These are phyloP conservation scores for Tragelaphus oryx DNA, from an alignment of 2,797 vertebrate genomes.

Conservation along the genomic window DNA sequence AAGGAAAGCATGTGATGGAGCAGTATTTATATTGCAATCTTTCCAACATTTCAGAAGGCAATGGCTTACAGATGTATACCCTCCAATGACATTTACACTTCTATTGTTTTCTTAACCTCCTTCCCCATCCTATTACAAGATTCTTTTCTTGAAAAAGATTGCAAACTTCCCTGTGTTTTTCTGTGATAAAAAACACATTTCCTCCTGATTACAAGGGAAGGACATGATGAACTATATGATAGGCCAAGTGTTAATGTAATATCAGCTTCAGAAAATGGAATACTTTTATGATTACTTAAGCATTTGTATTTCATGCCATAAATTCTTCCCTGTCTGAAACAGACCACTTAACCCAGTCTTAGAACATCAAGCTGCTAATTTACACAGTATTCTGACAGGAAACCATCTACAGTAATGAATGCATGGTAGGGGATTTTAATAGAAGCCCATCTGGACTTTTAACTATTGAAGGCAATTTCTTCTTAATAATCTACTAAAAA, in stretches of 20 bases:
- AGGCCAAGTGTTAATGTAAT: conserved; percentile 57
- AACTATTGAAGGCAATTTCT: conserved; percentile 42
- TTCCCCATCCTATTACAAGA: conserved; percentile 72
- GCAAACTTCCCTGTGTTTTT: conserved; percentile 42
- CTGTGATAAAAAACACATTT: conserved; percentile 72
- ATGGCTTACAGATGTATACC: conserved; percentile 83
- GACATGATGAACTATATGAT: conserved; percentile 43
- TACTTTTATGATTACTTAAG: conserved; percentile 64
- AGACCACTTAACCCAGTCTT: conserved; percentile 62
- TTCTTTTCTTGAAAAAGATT: conserved; percentile 71
- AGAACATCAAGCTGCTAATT: conserved; percentile 62
- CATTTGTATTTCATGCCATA: conserved; percentile 63
- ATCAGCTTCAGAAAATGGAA: conserved; percentile 59
- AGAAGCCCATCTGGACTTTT: conserved; percentile 52
- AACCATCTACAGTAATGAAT: conserved; percentile 26
- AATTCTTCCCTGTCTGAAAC: conserved; percentile 67
- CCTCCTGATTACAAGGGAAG: conserved; percentile 55
- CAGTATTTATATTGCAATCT: conserved; percentile 78
- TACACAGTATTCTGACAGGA: conserved; percentile 62
- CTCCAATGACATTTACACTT: conserved; percentile 76
- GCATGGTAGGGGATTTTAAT: conserved; percentile 47
- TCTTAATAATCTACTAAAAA: conserved; percentile 47
- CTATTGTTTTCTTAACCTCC: conserved; percentile 79
- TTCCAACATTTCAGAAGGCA: conserved; percentile 76
- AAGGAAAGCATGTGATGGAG: conserved; percentile 70